Percentiles rank a stretch among this genome's conserved stretches.
phyloP scores from a whole-genome alignment of 2,888 invertebrate genomes.

The Andrena praecox region DNA sequence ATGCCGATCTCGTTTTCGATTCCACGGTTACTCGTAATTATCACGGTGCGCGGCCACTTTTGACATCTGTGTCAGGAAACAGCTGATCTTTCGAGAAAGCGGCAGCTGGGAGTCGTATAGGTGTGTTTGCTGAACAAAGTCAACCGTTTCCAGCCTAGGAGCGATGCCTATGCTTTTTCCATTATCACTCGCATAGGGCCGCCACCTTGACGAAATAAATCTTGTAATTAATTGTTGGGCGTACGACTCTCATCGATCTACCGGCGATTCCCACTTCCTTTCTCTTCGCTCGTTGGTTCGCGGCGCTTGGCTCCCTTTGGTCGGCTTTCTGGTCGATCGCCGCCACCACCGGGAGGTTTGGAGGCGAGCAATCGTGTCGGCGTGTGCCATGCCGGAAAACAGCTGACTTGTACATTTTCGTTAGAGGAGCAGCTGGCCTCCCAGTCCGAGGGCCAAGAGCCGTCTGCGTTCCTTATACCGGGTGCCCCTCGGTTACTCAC shows the following conservation, averaged over 20 bases:
- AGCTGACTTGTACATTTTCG: constrained; percentile 76
- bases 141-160: not conserved
- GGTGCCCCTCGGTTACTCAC: constrained; percentile 62
- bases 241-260: constrained; percentile 15
- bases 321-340: constrained; percentile 38
- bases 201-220: constrained; percentile 18
- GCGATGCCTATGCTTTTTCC: not conserved
- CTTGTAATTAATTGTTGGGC: not conserved
- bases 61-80: constrained; percentile 68
- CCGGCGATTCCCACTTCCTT: not conserved
- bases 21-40: constrained; percentile 30
- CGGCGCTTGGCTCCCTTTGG: constrained; percentile 5
- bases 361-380: constrained; percentile 55
- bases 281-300: constrained; percentile 14
- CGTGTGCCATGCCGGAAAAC: constrained; percentile 74
- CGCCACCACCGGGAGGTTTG: constrained; percentile 49
- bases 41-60: constrained; percentile 54
- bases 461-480: constrained; percentile 76
- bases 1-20: not conserved
- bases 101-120: constrained; percentile 66
- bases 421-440: constrained; percentile 73
- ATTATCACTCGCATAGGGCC: constrained; percentile 5
- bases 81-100: constrained; percentile 76
- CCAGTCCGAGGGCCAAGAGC: constrained; percentile 66
- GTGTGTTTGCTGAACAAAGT: constrained; percentile 45